These are phyloP conservation scores for Toxotes chatareus DNA, from an alignment of 2,113 vertebrate genomes.

Conservation along the genomic window DNA sequence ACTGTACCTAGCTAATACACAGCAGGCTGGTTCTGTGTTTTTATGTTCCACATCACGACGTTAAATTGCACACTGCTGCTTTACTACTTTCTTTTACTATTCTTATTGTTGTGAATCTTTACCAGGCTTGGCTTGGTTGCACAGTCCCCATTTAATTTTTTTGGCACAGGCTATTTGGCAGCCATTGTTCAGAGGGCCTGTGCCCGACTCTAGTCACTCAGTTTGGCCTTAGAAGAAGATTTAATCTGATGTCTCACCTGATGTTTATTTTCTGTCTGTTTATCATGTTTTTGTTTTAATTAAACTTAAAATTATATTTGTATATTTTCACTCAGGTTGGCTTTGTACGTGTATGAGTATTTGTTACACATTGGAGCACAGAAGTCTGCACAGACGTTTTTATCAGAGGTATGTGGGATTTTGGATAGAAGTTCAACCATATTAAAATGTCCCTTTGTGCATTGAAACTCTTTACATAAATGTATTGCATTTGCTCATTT, in stretches of 20 bases:
- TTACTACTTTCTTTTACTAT: conserved; percentile 21
- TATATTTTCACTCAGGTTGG: conserved; percentile 85
- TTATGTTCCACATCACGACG: not conserved
- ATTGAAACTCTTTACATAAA: not conserved
- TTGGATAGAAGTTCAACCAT: conserved; percentile 24
- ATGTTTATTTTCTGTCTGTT: not conserved
- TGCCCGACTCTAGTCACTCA: conserved; percentile 57
- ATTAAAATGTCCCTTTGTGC: not conserved
- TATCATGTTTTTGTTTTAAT: not conserved
- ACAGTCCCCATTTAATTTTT: conserved; percentile 62
- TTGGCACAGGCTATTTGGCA: conserved; percentile 73
- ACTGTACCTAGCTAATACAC: conserved; percentile 52
- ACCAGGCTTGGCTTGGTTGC: conserved; percentile 42
- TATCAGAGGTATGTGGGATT: conserved; percentile 91
- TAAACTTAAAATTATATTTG: not conserved
- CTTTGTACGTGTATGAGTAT: conserved; percentile 97
- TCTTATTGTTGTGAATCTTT: conserved; percentile 34
- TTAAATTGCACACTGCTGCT: conserved; percentile 8
- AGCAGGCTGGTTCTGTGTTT: conserved; percentile 24
- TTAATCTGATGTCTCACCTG: conserved; percentile 21
- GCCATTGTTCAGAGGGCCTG: conserved; percentile 80
- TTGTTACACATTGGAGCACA: conserved; percentile 97
- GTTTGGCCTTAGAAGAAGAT: conserved; percentile 40
- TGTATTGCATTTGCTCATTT: not conserved
- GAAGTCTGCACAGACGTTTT: conserved; percentile 98